Evolutionary conservation across 2,797 vertebrate species (phyloP).

Genomic region (Hapalemur alaotrensis): DNA sequence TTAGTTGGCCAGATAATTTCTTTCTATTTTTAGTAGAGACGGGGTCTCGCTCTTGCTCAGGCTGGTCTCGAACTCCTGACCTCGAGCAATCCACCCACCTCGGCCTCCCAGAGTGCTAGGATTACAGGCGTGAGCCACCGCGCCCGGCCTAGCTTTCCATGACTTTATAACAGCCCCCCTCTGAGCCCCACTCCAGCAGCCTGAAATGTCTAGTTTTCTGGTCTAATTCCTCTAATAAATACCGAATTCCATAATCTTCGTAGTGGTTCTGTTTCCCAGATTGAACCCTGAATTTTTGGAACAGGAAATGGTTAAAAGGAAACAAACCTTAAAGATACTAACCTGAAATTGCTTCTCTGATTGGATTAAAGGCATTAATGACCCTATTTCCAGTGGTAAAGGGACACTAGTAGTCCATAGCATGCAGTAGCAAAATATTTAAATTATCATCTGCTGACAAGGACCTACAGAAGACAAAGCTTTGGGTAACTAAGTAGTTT

Average conservation of each 20-base stretch:
- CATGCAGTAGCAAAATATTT: not conserved
- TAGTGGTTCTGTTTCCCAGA: not conserved
- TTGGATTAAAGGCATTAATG: slow-evolving; percentile 4
- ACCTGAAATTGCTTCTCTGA: slow-evolving; percentile 21
- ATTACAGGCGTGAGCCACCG: too few relatives aligned
- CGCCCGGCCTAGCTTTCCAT: too few relatives aligned
- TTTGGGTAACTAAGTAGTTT: not conserved
- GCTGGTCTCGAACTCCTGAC: too few relatives aligned
- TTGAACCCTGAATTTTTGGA: not conserved
- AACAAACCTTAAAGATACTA: not conserved
- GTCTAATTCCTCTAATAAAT: not conserved
- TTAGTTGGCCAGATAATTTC: too few relatives aligned
- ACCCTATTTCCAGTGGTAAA: slow-evolving; percentile 8
- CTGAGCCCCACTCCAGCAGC: not conserved
- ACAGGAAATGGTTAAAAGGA: not conserved
- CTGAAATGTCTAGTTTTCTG: not conserved
- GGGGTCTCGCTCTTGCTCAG: too few relatives aligned
- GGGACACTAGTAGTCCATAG: not conserved
- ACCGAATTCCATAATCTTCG: not conserved
- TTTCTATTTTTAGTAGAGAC: too few relatives aligned
- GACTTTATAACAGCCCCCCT: not conserved
- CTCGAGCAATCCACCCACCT: too few relatives aligned
- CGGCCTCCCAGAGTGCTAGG: too few relatives aligned
- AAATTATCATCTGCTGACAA: slow-evolving; percentile 1
- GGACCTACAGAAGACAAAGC: not conserved